These are phyloP conservation scores for Metaphire vulgaris DNA, from an alignment of 1,140 invertebrate species.

Conservation along the genomic window DNA sequence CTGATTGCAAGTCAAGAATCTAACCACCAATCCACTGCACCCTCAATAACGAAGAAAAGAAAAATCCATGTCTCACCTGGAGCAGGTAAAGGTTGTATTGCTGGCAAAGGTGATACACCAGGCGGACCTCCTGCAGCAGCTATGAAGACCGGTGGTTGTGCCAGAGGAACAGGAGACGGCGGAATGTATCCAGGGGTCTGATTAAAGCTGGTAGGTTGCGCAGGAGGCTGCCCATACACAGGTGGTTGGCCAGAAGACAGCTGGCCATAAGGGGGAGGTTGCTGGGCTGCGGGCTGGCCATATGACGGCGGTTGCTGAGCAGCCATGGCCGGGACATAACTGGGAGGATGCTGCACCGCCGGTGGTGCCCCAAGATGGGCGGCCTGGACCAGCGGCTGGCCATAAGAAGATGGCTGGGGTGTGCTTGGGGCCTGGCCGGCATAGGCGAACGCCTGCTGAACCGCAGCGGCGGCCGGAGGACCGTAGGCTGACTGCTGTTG, in stretches of 20 bases:
- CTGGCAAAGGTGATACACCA: neutral
- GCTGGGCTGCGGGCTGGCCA: neutral
- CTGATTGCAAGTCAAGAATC: too few relatives aligned
- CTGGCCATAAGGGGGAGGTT: neutral
- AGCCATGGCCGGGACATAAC: neutral
- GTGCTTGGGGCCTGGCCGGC: neutral
- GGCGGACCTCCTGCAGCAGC: neutral
- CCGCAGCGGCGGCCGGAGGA: neutral
- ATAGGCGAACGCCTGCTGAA: neutral
- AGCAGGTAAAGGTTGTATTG: neutral
- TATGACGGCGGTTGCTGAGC: neutral
- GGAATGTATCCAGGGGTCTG: neutral
- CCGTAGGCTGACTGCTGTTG: neutral
- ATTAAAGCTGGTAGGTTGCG: neutral
- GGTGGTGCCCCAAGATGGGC: neutral
- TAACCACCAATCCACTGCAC: too few relatives aligned
- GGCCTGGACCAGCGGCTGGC: neutral
- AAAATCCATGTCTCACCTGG: neutral
- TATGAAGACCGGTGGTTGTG: neutral
- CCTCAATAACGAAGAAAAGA: too few relatives aligned
- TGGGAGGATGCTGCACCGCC: neutral
- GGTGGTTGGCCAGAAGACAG: neutral
- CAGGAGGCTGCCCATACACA: neutral
- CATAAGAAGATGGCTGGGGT: neutral
- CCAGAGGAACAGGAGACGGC: neutral